Base-by-base conservation (phyloP, 2,888 invertebrate species). In the Smittia sp. region DNA sequence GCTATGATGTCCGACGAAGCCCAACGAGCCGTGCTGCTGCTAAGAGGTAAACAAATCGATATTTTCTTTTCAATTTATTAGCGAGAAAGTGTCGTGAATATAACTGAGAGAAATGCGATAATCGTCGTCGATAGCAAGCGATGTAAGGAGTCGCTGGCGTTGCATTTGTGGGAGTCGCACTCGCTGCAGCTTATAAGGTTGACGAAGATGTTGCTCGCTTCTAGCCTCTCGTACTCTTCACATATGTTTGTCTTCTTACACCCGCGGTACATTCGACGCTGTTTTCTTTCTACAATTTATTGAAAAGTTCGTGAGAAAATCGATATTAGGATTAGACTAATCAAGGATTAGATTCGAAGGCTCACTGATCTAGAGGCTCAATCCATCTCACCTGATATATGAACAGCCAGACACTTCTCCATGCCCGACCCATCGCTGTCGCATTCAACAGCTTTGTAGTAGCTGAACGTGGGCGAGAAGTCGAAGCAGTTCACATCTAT, bases 1-100 rank as follows among this genome's bases (percentile, higher is more conserved):
- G n/a, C 54, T 72, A 62, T 39, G 72, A 72, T 6, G 70, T 70
- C 18, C 18, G 69, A n/a, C 69, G 72, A 1, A 58, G 70, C 38
- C 58, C 70, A 25, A 54, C 70, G 13, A 70, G 18, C 24, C 54
- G 70, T 18, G 15, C 4, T 32, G 32, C 32, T 6, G 32, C 32
- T 6, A 32, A 32, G 32, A 72, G 72, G 72, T 72, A 38, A 70
- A 58, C 22, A 58, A 58, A 58, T 1, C 20, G 6, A 58, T n/a
- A 46, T 46, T 46, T 2, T 46, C 3, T 15, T 2, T 46, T 46
- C 46, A 3, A 46, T 46, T 46, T 2, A 3, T 46, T 46, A 46
- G 11, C 2, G 11, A 46, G 15, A 46, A 13, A 46, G 46, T 46
- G 13, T 46, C 46, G 46, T 15, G 15, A 46, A 11, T 2, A 46